phyloP scores from a whole-genome alignment of 1,140 invertebrate species.

The Globodera ellingtonae region DNA sequence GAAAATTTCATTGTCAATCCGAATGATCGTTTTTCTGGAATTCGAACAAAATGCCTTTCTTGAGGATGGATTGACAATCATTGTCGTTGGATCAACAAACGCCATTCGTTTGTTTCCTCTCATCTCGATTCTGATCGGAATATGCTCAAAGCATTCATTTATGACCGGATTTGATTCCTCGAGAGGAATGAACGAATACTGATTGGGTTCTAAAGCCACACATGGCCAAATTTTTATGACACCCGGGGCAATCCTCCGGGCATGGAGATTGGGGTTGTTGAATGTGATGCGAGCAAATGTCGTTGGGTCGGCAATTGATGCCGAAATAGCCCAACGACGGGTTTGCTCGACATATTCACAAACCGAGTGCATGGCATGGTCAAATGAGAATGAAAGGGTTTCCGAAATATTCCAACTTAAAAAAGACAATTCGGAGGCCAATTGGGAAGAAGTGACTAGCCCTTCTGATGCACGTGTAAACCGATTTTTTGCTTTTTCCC shows the following conservation, averaged over 20 bases:
- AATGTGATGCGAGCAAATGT: not conserved
- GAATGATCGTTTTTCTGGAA: not conserved
- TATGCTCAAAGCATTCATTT: not conserved
- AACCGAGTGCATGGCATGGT: not conserved
- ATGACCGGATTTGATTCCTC: conserved; percentile 8
- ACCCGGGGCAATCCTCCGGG: not conserved
- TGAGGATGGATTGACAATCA: conserved; percentile 5
- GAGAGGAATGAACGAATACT: conserved; percentile 12
- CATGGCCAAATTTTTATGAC: conserved; percentile 16
- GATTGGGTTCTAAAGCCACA: not conserved
- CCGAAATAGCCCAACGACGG: not conserved
- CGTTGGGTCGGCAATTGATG: not conserved
- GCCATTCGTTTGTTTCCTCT: not conserved
- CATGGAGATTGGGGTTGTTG: not conserved
- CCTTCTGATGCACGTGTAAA: not conserved
- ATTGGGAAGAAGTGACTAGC: not conserved
- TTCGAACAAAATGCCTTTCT: not conserved
- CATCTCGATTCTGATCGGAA: conserved; percentile 10
- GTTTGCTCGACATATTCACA: conserved; percentile 12
- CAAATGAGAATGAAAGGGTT: conserved; percentile 3
- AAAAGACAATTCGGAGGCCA: not conserved
- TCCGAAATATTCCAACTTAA: conserved; percentile 3
- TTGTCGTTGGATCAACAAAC: not conserved
- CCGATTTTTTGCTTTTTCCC: not conserved
- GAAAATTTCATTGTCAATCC: not conserved